phyloP scores from a whole-genome alignment of 2,888 invertebrate genomes.

The Drosophila koepferae region DNA sequence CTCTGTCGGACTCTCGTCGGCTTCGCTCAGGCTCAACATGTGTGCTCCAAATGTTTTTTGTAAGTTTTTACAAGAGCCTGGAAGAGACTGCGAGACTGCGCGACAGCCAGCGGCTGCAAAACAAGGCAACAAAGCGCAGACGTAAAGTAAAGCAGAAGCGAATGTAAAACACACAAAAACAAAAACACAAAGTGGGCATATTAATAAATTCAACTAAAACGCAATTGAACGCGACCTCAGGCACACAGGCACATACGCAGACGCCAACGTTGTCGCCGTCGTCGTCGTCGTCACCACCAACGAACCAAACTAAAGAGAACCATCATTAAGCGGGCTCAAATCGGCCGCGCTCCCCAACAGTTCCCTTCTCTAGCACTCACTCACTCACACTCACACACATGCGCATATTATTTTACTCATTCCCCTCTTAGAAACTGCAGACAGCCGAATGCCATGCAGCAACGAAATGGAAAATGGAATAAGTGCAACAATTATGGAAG shows the following conservation, averaged over 20 bases:
- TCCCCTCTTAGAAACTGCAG: slow-evolving; percentile 50
- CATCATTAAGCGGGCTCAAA: slow-evolving; percentile 72
- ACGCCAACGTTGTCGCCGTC: slow-evolving; percentile 36
- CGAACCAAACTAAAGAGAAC: slow-evolving; percentile 51
- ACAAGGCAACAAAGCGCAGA: slow-evolving; percentile 59
- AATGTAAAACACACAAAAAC: slow-evolving; percentile 39
- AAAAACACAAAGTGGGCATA: slow-evolving; percentile 56
- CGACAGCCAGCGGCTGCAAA: slow-evolving; percentile 35
- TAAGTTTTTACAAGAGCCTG: slow-evolving; percentile 64
- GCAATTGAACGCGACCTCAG: slow-evolving; percentile 68
- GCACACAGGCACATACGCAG: slow-evolving; percentile 20
- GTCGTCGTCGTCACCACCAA: slow-evolving; percentile 23
- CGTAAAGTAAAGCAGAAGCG: slow-evolving; percentile 31
- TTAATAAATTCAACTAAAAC: slow-evolving; percentile 72
- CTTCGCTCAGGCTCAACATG: slow-evolving; percentile 60
- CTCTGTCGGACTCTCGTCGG: slow-evolving; percentile 5
- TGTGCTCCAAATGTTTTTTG: slow-evolving; percentile 76
- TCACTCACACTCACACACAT: slow-evolving; percentile 10
- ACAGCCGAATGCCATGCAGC: slow-evolving; percentile 25
- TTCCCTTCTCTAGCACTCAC: slow-evolving; percentile 4
- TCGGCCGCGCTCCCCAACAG: slow-evolving; percentile 52
- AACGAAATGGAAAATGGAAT: slow-evolving; percentile 67
- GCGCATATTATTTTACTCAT: slow-evolving; percentile 24
- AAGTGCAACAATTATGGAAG: slow-evolving; percentile 64
- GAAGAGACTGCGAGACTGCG: slow-evolving; percentile 40